Evolutionary conservation across 2,888 invertebrate genomes (phyloP).

Genomic region (Eudasyphora cyanicolor): DNA sequence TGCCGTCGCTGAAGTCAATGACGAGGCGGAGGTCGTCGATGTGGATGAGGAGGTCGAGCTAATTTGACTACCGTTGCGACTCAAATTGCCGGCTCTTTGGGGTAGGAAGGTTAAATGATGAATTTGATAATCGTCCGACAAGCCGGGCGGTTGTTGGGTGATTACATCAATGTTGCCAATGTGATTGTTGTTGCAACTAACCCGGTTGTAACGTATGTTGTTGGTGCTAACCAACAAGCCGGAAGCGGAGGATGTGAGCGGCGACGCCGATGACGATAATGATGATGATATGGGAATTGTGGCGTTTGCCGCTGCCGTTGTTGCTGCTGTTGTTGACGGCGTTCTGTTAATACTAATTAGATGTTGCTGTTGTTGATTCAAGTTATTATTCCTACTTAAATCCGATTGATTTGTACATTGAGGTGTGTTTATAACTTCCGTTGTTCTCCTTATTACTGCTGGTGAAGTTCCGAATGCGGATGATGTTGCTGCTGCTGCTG

Average conservation of each 20-base stretch:
- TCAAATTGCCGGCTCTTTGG: conserved; percentile 71
- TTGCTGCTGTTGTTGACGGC: conserved; percentile 67
- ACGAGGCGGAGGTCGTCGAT: conserved; percentile 62
- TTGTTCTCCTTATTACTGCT: conserved; percentile 58
- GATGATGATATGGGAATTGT: conserved; percentile 56
- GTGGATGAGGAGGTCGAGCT: conserved; percentile 74
- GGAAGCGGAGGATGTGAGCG: conserved; percentile 50
- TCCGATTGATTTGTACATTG: conserved; percentile 71
- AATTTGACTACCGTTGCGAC: conserved; percentile 75
- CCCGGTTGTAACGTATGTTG: conserved; percentile 67
- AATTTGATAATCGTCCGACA: conserved; percentile 75
- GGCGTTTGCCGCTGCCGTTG: conserved; percentile 57
- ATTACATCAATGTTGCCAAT: conserved; percentile 63
- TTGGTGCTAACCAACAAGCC: conserved; percentile 65
- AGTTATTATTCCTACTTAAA: conserved; percentile 68
- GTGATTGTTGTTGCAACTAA: conserved; percentile 63
- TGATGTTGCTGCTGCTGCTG: conserved; percentile 65
- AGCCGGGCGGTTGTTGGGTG: conserved; percentile 55
- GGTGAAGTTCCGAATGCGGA: conserved; percentile 60
- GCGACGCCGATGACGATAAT: conserved; percentile 65
- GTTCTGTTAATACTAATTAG: conserved; percentile 67
- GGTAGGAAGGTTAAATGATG: conserved; percentile 76
- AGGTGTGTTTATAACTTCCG: conserved; percentile 64
- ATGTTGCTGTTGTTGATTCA: conserved; percentile 67
- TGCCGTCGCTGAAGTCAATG: conserved; percentile 71